Base-by-base conservation (phyloP, 2,888 invertebrate species). In the Zhuqinia jingwanae region DNA sequence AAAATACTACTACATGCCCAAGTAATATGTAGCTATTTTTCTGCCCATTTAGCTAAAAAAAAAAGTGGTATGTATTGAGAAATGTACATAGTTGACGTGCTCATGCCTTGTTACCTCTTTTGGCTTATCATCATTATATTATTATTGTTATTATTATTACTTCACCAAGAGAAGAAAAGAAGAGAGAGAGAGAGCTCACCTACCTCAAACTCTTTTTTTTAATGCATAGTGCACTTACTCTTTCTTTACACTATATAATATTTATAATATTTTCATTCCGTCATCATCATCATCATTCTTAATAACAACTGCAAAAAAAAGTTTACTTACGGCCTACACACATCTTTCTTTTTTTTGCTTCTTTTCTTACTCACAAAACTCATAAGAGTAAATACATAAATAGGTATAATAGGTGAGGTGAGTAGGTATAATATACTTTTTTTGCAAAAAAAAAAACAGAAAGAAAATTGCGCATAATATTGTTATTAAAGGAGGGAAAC, bases 101-200 rank as follows among this genome's bases (percentile, higher is more conserved):
- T 85, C 85, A 85, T 79, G 60, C 79, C 79, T 79, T 79, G 85
- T 85, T 85, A 85, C 85, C 85, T 85, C 85, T 85, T 85, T 85
- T 79, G 73, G 73, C 78, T 78, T 84, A 84, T 84, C 84, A 84
- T 77, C 78, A 78, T 85, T 78, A 84, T 36, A 11, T 45, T 68
- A 85, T 78, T 85, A 85, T 79, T 79, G 68, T 79, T 79, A 68
- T 79, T 79, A 25, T 25, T 25, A 20, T 45, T 42, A 20, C 50
- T 50, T 2, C 22, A 25, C 50, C 25, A 25, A 13, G 27, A 47
- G n/a, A 45, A 17, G n/a, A 25, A 10, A 50, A 20, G 47, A 27
- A 11, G 22, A 36, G 25, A 76, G 22, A 20, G 17, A 36, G 60
- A 45, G 15, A 78, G 73, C 85, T 73, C 75, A 79, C 79, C 85